Percentiles rank a stretch among this genome's conserved stretches.
Conservation (phyloP, 2,113 vertebrate species). For the Macaca nemestrina region DNA sequence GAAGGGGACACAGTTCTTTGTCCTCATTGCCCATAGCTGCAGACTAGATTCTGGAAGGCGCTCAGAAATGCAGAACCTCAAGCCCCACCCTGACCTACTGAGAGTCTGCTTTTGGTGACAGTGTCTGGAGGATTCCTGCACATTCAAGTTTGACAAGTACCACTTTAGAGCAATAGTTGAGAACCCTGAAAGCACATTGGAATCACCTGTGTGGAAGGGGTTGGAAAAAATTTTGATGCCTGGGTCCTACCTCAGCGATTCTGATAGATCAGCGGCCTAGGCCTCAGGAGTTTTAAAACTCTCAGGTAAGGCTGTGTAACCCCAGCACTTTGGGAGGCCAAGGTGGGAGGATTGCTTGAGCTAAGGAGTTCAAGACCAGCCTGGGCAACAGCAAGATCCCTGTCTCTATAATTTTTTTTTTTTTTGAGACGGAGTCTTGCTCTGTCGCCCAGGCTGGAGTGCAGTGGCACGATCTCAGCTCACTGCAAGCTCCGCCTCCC, state of each 20-base stretch:
- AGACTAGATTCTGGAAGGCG: not conserved
- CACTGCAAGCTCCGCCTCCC: too few species aligned
- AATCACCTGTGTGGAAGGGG: accelerated
- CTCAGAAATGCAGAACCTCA: not conserved
- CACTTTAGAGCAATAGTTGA: not conserved
- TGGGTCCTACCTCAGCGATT: not conserved
- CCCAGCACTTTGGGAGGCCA: too few species aligned
- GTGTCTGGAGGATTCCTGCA: not conserved
- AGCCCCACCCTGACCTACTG: not conserved
- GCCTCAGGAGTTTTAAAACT: not conserved
- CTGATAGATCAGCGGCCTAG: not conserved
- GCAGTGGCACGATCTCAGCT: too few species aligned
- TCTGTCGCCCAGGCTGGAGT: too few species aligned
- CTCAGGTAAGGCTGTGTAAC: too few species aligned
- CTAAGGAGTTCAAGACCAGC: too few species aligned
- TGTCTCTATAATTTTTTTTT: too few species aligned
- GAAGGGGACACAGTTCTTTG: not conserved
- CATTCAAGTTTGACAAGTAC: not conserved
- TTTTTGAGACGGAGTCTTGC: too few species aligned
- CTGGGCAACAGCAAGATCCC: too few species aligned
- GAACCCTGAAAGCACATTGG: not conserved
- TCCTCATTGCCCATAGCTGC: not conserved
- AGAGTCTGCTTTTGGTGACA: not conserved
- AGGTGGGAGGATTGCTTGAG: too few species aligned
- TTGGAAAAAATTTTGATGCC: not conserved